These are phyloP conservation scores for Marronus borbonicus DNA, from an alignment of 2,888 invertebrate genomes.

Conservation along the genomic window DNA sequence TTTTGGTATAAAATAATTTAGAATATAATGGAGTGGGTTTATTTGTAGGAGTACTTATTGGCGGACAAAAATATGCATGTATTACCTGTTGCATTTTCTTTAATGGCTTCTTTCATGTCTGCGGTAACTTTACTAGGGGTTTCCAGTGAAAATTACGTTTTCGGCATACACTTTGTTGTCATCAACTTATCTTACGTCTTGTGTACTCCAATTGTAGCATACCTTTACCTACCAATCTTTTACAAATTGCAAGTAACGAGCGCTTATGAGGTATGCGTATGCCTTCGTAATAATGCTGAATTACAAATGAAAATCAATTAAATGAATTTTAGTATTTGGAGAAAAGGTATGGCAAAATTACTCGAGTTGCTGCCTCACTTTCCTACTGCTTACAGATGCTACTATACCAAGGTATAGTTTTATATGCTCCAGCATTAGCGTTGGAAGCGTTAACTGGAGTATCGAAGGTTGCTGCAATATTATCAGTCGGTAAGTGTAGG, in stretches of 20 bases:
- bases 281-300: not conserved
- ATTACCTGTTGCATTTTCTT: slow-evolving; percentile 84
- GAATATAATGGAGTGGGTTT: not conserved
- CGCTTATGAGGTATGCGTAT: slow-evolving; percentile 79
- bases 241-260: slow-evolving; percentile 83
- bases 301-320: not conserved
- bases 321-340: slow-evolving; percentile 82
- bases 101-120: slow-evolving; percentile 91
- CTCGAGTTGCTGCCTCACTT: slow-evolving; percentile 82
- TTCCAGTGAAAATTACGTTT: slow-evolving; percentile 75
- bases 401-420: slow-evolving; percentile 90
- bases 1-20: no score
- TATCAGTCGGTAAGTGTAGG: slow-evolving; percentile 74
- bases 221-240: slow-evolving; percentile 85
- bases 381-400: slow-evolving; percentile 81
- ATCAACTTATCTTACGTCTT: slow-evolving; percentile 81
- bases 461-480: slow-evolving; percentile 79
- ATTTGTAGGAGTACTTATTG: slow-evolving; percentile 80
- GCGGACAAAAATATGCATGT: slow-evolving; percentile 84
- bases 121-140: slow-evolving; percentile 87
- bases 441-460: slow-evolving; percentile 88
- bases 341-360: slow-evolving; percentile 83
- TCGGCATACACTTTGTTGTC: slow-evolving; percentile 82
- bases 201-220: slow-evolving; percentile 82
- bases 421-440: slow-evolving; percentile 94